Conservation (phyloP, 2,797 vertebrate genomes). For the Galagoides demidoff region DNA sequence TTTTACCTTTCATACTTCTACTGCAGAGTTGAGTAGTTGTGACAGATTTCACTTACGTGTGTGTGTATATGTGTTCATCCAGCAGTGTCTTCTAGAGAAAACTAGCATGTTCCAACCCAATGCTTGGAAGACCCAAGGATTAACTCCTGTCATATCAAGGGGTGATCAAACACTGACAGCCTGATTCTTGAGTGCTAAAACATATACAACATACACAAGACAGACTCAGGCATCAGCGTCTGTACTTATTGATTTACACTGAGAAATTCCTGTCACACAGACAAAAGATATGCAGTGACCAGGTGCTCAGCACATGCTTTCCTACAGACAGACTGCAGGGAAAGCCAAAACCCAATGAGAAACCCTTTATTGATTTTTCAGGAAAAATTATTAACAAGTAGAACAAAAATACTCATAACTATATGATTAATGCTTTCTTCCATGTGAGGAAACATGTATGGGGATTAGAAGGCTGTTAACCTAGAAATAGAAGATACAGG, state of each 20-base stretch:
- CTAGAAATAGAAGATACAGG: not conserved
- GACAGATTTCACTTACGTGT: not conserved
- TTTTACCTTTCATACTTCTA: not conserved
- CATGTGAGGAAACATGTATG: not conserved
- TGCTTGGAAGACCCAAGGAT: not conserved
- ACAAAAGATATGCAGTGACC: not conserved
- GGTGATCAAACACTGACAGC: not conserved
- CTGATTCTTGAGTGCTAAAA: not conserved
- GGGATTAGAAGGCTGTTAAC: not conserved
- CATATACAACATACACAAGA: not conserved
- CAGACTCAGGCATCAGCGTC: not conserved
- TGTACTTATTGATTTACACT: not conserved
- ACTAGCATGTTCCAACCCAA: not conserved
- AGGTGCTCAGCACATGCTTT: not conserved
- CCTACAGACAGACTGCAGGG: not conserved
- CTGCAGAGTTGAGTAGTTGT: not conserved
- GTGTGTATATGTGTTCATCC: not conserved
- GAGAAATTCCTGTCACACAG: not conserved
- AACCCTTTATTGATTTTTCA: constrained; percentile 1
- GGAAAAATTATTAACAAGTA: not conserved
- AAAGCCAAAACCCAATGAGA: constrained; percentile 20
- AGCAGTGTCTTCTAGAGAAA: not conserved
- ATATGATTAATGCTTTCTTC: not conserved
- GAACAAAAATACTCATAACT: not conserved
- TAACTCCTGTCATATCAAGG: not conserved